Base-by-base conservation (phyloP, 1,140 invertebrate species). In the Ylistrum balloti region DNA sequence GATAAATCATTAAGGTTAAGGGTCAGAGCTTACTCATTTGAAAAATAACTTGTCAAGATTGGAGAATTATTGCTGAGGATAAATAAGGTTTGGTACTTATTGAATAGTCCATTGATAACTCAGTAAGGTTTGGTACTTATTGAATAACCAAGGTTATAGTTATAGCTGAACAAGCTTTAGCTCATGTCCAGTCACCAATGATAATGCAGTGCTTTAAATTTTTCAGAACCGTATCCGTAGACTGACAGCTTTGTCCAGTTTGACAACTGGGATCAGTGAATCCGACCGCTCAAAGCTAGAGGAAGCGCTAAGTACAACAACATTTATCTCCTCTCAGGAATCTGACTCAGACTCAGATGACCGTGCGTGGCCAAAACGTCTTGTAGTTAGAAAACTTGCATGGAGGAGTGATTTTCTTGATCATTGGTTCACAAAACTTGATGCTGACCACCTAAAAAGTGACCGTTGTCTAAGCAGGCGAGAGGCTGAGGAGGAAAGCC, bases 241-340 rank as follows among this genome's bases (percentile, higher is more conserved):
- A 74, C n/a, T 74, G n/a, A 28, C 56, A 22, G 56, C 56, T 17
- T 28, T 74, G 56, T 74, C 56, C 56, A 74, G 56, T 74, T 28
- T 74, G n/a, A 74, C 56, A 3, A 7, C 22, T 74, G 56, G 56
- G 22, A 28, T 74, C 56, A 28, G 56, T n/a, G 56, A 1, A 1
- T 74, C 56, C 5, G 56, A 74, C 56, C 15, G 56, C 2, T 17
- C n/a, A 1, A 74, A 28, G n/a, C 56, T 74, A n/a, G 56, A 74
- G n/a, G 56, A 74, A n/a, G 56, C 56, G n/a, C 56, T 74, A 5
- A 74, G 56, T 74, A 28, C 56, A 28, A 74, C 56, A 5, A 74
- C 56, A n/a, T 74, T 28, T n/a, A 74, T 74, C 15, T 74, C 56
- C 56, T 74, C 56, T 74, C 56, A 74, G 56, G 56, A 74, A 74